Percentiles rank a stretch among this genome's conserved stretches.
Conservation (phyloP, 2,797 vertebrate species). For the Urophycis tenuis region DNA sequence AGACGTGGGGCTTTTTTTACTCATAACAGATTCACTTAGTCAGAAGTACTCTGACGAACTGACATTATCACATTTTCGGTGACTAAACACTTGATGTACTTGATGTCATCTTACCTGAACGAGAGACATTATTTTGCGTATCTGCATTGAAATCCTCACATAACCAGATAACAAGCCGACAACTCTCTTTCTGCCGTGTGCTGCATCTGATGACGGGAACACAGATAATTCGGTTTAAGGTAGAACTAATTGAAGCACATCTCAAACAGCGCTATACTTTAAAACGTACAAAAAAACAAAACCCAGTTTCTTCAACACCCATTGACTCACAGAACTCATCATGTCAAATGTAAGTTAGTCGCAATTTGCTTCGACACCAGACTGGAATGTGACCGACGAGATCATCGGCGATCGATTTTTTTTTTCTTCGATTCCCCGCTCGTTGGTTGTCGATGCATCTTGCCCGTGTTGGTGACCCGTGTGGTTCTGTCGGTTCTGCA, state of each 20-base stretch:
- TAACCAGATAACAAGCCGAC: neutral
- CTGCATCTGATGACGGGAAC: neutral
- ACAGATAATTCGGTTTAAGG: neutral
- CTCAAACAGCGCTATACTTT: neutral
- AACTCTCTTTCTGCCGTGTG: too few species aligned
- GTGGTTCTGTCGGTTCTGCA: slow-evolving; percentile 39
- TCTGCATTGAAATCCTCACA: neutral
- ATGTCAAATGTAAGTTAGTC: neutral
- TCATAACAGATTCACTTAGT: too few species aligned
- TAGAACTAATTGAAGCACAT: neutral
- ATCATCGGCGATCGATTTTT: neutral
- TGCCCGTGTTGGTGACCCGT: neutral
- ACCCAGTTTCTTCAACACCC: neutral
- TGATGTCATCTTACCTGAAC: too few species aligned
- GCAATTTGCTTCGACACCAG: neutral
- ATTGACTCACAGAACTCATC: neutral
- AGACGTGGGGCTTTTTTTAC: too few species aligned
- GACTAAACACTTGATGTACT: too few species aligned
- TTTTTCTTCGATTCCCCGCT: neutral
- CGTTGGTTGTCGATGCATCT: neutral
- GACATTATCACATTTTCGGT: too few species aligned
- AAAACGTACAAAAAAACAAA: neutral
- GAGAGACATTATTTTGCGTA: too few species aligned
- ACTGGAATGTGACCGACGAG: neutral
- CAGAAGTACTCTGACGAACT: too few species aligned